A percentile compares a stretch with the other conserved stretches of the same genome.
Evolutionary conservation across 2,888 invertebrate species (phyloP).

Genomic region (Phortica magna): DNA sequence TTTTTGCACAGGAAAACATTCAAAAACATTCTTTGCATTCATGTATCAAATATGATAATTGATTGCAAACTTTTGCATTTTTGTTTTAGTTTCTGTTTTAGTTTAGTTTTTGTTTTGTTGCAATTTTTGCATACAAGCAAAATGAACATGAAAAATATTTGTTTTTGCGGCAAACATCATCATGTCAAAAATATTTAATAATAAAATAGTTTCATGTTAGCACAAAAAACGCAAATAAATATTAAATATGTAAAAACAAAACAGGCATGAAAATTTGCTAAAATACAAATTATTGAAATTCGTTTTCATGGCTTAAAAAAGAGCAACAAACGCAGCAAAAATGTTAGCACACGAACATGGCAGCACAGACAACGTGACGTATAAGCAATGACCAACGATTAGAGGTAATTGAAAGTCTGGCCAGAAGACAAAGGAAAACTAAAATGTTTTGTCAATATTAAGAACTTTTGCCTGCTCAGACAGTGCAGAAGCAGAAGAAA

Average conservation of each 20-base stretch:
- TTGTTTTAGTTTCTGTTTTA: not conserved
- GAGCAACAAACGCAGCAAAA: constrained; percentile 38
- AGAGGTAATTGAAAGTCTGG: no score
- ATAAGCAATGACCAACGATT: constrained; percentile 54
- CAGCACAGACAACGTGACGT: constrained; percentile 30
- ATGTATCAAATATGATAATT: not conserved
- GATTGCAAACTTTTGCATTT: not conserved
- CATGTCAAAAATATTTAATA: constrained; percentile 31
- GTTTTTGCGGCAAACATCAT: not conserved
- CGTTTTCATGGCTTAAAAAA: constrained; percentile 38
- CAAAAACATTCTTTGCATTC: not conserved
- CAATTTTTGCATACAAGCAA: constrained; percentile 1
- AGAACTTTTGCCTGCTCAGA: constrained; percentile 50
- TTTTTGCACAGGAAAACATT: not conserved
- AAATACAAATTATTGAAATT: constrained; percentile 29
- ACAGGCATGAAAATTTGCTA: constrained; percentile 15
- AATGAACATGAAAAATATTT: constrained; percentile 32
- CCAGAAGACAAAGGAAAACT: no score
- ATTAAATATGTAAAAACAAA: constrained; percentile 27
- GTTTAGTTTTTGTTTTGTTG: not conserved
- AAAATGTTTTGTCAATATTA: no score
- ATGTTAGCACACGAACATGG: not conserved
- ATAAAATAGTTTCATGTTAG: constrained; percentile 32
- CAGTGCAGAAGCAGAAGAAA: constrained; percentile 39
- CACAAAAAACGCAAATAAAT: not conserved